These are phyloP conservation scores for Tragelaphus buxtoni DNA, from an alignment of 2,113 vertebrate genomes.

Conservation along the genomic window DNA sequence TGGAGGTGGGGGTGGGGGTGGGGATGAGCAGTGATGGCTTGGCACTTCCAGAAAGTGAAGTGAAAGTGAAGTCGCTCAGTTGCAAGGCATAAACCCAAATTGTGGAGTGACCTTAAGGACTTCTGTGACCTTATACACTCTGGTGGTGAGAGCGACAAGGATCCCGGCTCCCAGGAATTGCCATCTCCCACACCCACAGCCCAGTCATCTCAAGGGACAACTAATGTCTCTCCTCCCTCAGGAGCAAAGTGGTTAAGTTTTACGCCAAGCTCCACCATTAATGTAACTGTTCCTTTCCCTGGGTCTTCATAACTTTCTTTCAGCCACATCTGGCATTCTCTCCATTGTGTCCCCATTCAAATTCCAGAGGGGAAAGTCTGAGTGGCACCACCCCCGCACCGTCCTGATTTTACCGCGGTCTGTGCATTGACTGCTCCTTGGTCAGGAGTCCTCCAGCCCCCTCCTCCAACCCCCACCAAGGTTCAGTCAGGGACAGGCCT, in stretches of 20 bases:
- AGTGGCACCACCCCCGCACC: fast-evolving
- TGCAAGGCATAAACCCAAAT: neutral
- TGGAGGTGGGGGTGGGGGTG: neutral
- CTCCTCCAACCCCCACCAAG: neutral
- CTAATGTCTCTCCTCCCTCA: neutral
- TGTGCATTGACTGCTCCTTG: fast-evolving
- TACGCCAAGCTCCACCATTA: neutral
- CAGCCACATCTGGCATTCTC: neutral
- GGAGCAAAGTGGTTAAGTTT: neutral
- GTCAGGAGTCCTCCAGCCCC: neutral
- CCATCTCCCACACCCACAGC: neutral
- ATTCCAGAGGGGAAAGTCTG: neutral
- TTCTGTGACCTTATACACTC: fast-evolving
- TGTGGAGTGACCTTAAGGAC: neutral
- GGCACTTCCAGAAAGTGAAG: neutral
- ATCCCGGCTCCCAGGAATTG: neutral
- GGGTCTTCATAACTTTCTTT: neutral
- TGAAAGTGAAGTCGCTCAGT: neutral
- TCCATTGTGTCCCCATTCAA: neutral
- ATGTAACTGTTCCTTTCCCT: neutral
- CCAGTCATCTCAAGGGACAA: neutral
- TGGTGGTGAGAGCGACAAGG: fast-evolving
- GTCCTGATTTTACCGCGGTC: fast-evolving
- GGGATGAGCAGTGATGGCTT: neutral
- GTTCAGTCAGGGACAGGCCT: too few species aligned